phyloP scores from a whole-genome alignment of 2,888 invertebrate species.

The Cheilosia scutellata region DNA sequence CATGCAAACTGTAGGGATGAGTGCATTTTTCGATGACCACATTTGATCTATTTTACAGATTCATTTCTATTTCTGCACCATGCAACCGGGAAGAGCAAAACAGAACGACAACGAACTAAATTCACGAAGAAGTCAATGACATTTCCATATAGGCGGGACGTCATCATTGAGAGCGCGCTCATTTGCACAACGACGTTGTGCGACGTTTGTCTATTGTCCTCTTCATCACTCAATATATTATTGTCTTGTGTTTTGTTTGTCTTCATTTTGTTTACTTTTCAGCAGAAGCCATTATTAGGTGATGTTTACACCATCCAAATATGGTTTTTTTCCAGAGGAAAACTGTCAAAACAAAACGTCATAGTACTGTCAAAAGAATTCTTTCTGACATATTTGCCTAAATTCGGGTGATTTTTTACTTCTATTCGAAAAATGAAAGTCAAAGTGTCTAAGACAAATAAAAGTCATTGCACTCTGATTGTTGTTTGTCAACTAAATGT shows the following conservation, averaged over 20 bases:
- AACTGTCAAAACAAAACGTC: too few species aligned
- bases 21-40: constrained; percentile 21
- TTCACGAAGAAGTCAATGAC: constrained; percentile 55
- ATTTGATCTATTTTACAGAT: constrained; percentile 27
- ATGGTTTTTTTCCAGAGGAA: too few species aligned
- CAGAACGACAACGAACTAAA: constrained; percentile 13
- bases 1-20: not conserved
- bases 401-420: too few species aligned
- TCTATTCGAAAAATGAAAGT: too few species aligned
- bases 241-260: constrained; percentile 16
- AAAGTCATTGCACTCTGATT: constrained; percentile 36
- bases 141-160: constrained; percentile 38
- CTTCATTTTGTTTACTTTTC: constrained; percentile 29
- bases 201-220: constrained; percentile 47
- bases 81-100: not conserved
- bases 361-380: too few species aligned
- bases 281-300: too few species aligned
- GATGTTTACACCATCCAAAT: too few species aligned
- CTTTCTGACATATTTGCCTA: too few species aligned
- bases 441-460: too few species aligned
- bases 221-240: constrained; percentile 38
- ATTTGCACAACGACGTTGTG: constrained; percentile 23
- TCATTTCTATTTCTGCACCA: constrained; percentile 29
- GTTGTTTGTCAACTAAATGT: constrained; percentile 2
- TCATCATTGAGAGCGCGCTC: constrained; percentile 40